Conservation (phyloP, 37 sponge, comb jelly and placozoan genomes). For the Crambe crambe region DNA sequence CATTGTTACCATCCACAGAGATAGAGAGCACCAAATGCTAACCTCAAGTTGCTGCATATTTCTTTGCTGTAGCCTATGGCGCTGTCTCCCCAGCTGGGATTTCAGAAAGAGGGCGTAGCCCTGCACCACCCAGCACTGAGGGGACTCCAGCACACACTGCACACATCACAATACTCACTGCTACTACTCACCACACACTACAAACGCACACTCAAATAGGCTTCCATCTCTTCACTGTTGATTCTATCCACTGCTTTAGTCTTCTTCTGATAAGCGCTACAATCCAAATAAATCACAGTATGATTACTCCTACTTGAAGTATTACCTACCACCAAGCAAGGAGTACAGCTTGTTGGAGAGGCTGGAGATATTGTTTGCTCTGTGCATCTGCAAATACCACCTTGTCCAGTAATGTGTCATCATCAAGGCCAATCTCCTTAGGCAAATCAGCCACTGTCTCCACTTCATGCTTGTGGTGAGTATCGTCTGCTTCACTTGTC, state of each 20-base stretch:
- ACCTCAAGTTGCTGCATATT: constrained; percentile 70
- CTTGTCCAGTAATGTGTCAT: constrained; percentile 79
- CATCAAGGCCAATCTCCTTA: constrained; percentile 65
- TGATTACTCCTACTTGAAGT: not conserved
- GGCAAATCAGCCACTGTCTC: not conserved
- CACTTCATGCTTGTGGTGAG: not conserved
- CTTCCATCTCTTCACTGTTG: constrained; percentile 54
- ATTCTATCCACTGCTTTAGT: constrained; percentile 47
- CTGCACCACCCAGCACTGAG: constrained; percentile 72
- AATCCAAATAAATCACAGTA: not conserved
- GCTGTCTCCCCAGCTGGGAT: constrained; percentile 36
- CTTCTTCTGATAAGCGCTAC: constrained; percentile 34
- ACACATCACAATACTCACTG: not conserved
- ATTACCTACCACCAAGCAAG: constrained; percentile 68
- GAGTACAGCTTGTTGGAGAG: constrained; percentile 79
- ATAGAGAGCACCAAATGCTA: not conserved
- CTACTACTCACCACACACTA: not conserved
- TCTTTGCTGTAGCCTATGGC: constrained; percentile 54
- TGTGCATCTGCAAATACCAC: constrained; percentile 41
- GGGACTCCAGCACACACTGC: not conserved
- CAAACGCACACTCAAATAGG: constrained; percentile 61
- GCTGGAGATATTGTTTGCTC: not conserved
- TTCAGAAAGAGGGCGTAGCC: constrained; percentile 50
- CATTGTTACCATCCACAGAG: not conserved
- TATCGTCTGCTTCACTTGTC: not conserved